Evolutionary conservation across 2,888 invertebrate species (phyloP).

Genomic region (Germaria angustata): DNA sequence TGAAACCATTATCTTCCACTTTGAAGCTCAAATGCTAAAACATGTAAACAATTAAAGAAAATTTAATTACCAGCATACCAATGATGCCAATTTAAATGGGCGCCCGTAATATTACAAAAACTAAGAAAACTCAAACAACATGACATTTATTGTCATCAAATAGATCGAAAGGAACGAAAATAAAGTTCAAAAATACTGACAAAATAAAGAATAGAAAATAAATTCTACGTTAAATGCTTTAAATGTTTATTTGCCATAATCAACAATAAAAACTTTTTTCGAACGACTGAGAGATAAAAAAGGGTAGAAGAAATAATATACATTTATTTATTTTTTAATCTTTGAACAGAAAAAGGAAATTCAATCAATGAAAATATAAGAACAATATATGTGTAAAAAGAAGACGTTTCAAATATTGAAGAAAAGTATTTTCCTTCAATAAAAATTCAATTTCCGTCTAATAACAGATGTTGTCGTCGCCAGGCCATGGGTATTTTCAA

Average conservation of each 20-base stretch:
- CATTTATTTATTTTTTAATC: slow-evolving; percentile 14
- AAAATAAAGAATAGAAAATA: slow-evolving; percentile 1
- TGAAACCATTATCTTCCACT: slow-evolving; percentile 9
- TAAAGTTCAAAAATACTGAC: neutral
- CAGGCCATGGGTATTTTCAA: neutral
- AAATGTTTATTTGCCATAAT: slow-evolving; percentile 41
- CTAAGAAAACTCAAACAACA: slow-evolving; percentile 31
- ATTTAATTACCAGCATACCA: slow-evolving; percentile 65
- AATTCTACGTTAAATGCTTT: slow-evolving; percentile 5
- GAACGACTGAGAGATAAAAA: slow-evolving; percentile 14
- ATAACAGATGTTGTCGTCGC: slow-evolving; percentile 73
- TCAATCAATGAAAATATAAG: slow-evolving; percentile 59
- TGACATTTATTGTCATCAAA: slow-evolving; percentile 40
- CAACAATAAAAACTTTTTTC: slow-evolving; percentile 15
- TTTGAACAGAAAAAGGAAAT: slow-evolving; percentile 50
- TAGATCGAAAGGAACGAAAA: slow-evolving; percentile 26
- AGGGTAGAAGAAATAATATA: slow-evolving; percentile 31
- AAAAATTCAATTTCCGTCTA: slow-evolving; percentile 77
- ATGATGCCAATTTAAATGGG: slow-evolving; percentile 50
- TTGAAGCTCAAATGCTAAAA: slow-evolving; percentile 41
- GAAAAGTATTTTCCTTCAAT: slow-evolving; percentile 77
- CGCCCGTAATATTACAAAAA: slow-evolving; percentile 4
- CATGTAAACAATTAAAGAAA: slow-evolving; percentile 61
- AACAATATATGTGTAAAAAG: neutral
- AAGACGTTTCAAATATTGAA: slow-evolving; percentile 60